phyloP scores from a whole-genome alignment of 2,888 invertebrate genomes.

The Tubulanus polymorphus region DNA sequence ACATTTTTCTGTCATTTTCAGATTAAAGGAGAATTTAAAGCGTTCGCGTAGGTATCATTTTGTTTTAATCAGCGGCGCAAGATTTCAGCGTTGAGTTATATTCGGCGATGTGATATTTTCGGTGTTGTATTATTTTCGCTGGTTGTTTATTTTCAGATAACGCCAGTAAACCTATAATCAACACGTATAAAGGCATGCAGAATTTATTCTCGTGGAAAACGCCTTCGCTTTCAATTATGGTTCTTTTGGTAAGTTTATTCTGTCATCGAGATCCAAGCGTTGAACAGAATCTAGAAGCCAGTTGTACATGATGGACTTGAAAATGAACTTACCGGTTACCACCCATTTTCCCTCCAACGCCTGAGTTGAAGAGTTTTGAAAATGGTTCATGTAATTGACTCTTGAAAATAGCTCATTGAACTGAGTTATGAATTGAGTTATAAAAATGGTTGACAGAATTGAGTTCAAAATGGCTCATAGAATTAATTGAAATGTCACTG shows the following conservation, averaged over 20 bases:
- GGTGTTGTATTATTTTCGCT: neutral
- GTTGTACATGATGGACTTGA: no score
- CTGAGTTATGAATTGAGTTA: no score
- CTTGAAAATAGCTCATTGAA: no score
- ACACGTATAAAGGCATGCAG: slow-evolving; percentile 36
- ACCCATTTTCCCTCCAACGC: no score
- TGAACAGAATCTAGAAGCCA: no score
- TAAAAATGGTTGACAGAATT: no score
- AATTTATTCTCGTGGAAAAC: slow-evolving; percentile 43
- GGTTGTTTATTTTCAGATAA: slow-evolving; percentile 22
- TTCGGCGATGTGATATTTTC: slow-evolving; percentile 2
- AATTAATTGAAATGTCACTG: no score
- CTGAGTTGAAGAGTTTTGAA: no score
- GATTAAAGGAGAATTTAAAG: slow-evolving; percentile 48
- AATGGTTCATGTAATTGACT: no score
- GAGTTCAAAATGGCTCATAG: no score
- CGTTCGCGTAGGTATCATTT: slow-evolving; percentile 43
- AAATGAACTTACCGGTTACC: no score
- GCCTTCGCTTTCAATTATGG: slow-evolving; percentile 42
- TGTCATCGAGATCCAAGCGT: no score
- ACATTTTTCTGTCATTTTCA: slow-evolving; percentile 31
- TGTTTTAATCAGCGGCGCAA: neutral
- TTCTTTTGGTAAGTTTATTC: slow-evolving; percentile 45
- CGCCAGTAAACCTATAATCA: slow-evolving; percentile 41
- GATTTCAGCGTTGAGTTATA: neutral